Percentiles rank a stretch among this genome's conserved stretches.
Conservation (phyloP, 2,888 invertebrate species). For the Operophtera brumata region DNA sequence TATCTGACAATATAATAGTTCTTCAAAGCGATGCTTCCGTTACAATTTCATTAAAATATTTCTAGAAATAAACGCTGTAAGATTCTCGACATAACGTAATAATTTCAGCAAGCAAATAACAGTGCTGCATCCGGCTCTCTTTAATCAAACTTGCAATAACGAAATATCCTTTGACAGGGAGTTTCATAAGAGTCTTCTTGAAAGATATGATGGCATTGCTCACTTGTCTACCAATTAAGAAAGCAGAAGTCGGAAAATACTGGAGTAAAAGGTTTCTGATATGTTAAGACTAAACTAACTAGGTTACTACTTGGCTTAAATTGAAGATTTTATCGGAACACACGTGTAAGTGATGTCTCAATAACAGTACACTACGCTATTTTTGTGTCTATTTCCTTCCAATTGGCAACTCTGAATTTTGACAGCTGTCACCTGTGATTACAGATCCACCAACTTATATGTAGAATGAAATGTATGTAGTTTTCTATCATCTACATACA, state of each 20-base stretch:
- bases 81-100: slow-evolving; percentile 27
- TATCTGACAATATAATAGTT: not conserved
- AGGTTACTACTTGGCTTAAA: no score
- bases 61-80: slow-evolving; percentile 18
- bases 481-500: no score
- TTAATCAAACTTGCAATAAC: slow-evolving; percentile 60
- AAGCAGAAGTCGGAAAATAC: not conserved
- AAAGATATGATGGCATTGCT: slow-evolving; percentile 38
- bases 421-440: no score
- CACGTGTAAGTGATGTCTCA: no score
- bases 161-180: slow-evolving; percentile 40
- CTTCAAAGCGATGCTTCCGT: slow-evolving; percentile 5
- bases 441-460: no score
- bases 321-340: no score
- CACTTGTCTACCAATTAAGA: slow-evolving; percentile 15
- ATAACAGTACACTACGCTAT: no score
- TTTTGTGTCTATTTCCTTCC: no score
- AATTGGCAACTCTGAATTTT: no score
- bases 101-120: slow-evolving; percentile 46
- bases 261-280: not conserved
- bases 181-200: slow-evolving; percentile 53
- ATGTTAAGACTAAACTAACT: not conserved
- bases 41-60: slow-evolving; percentile 18
- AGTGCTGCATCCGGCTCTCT: slow-evolving; percentile 39
- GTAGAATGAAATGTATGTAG: no score